Conservation (phyloP, 2,113 vertebrate species). For the Salvator merianae region DNA sequence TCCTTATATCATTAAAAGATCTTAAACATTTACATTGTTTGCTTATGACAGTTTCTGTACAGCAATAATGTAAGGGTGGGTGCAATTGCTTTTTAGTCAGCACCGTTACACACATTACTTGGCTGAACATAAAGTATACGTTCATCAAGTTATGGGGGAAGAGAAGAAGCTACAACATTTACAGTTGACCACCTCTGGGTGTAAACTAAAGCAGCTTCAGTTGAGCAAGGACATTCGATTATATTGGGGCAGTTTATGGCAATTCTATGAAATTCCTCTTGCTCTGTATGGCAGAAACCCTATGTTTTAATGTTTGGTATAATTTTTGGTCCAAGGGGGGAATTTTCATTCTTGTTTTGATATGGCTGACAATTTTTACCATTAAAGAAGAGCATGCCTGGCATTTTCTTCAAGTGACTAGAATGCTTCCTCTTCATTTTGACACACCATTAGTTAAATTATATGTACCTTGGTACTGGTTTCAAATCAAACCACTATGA, state of each 20-base stretch:
- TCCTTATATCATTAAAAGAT: conserved; percentile 41
- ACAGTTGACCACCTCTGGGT: neutral
- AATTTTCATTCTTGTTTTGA: neutral
- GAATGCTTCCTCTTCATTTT: neutral
- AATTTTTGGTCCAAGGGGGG: neutral
- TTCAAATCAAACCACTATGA: neutral
- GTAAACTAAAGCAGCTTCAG: conserved; percentile 34
- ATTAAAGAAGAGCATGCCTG: neutral
- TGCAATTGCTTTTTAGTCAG: neutral
- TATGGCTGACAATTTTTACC: neutral
- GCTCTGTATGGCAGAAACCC: conserved; percentile 68
- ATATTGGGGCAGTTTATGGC: conserved; percentile 21
- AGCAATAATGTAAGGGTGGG: conserved; percentile 15
- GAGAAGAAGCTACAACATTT: conserved; percentile 9
- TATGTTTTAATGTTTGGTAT: neutral
- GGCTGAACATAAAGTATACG: conserved; percentile 32
- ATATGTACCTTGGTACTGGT: neutral
- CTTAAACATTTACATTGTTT: neutral
- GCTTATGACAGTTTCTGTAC: conserved; percentile 32
- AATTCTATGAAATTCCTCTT: neutral
- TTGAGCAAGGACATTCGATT: conserved; percentile 21
- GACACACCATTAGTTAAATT: neutral
- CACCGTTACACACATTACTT: neutral
- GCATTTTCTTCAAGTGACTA: accelerated
- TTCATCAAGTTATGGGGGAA: conserved; percentile 20